These are phyloP conservation scores for Aphaenogaster rudis DNA, from an alignment of 1,140 invertebrate genomes.

Conservation along the genomic window DNA sequence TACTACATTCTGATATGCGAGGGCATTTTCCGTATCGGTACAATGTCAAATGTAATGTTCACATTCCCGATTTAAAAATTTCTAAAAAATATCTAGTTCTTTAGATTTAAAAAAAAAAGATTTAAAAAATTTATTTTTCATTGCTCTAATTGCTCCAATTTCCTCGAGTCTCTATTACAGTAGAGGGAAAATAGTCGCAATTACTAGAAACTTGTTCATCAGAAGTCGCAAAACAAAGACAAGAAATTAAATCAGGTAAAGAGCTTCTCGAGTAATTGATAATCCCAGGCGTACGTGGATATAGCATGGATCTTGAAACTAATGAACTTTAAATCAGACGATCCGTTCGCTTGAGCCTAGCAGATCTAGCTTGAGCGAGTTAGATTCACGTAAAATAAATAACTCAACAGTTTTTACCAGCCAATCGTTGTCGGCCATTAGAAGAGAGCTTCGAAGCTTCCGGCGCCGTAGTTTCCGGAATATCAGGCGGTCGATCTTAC, in stretches of 20 bases:
- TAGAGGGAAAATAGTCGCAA: background rate
- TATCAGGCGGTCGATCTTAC: conserved; percentile 67
- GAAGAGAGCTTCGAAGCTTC: conserved; percentile 23
- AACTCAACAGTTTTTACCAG: conserved; percentile 20
- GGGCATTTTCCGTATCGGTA: background rate
- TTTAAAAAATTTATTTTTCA: background rate
- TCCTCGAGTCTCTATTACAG: background rate
- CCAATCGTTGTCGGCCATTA: conserved; percentile 28
- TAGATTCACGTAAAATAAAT: conserved; percentile 24
- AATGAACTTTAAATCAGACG: background rate
- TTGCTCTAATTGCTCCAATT: background rate
- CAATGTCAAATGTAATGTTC: conserved; percentile 19
- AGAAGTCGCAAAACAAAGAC: background rate
- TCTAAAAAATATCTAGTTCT: background rate
- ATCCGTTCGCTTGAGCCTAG: background rate
- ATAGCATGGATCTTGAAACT: background rate
- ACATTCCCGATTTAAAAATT: background rate
- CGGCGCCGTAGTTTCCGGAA: conserved; percentile 44
- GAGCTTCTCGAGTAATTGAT: background rate
- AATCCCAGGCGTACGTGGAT: background rate
- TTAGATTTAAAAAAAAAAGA: background rate
- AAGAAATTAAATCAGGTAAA: conserved; percentile 4
- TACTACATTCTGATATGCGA: conserved; percentile 11
- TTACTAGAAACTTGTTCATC: background rate
- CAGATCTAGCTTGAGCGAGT: background rate